A percentile compares a stretch with the other conserved stretches of the same genome.
Evolutionary conservation across 2,797 vertebrate species (phyloP).

Genomic region (Varecia variegata): DNA sequence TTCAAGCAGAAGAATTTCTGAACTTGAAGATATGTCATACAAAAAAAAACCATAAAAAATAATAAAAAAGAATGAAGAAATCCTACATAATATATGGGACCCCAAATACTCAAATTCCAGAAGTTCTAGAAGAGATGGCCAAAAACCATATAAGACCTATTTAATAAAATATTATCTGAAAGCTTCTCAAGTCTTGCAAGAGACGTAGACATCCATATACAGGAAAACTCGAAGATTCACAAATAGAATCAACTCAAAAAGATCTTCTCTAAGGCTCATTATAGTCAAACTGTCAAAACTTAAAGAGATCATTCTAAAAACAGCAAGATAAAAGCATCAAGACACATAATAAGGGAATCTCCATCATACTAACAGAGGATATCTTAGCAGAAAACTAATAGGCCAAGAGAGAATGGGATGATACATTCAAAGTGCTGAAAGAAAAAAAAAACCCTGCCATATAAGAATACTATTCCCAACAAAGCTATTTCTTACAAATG

Average conservation of each 20-base stretch:
- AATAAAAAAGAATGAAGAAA: background rate
- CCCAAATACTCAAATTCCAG: background rate
- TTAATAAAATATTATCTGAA: background rate
- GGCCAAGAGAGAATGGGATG: background rate
- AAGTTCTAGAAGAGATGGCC: background rate
- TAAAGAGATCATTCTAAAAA: background rate
- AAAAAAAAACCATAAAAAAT: background rate
- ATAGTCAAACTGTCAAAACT: background rate
- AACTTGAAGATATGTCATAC: background rate
- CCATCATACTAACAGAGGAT: background rate
- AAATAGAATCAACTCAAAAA: background rate
- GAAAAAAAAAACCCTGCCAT: background rate
- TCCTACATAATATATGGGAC: too few relatives aligned
- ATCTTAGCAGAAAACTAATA: background rate
- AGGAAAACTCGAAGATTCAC: background rate
- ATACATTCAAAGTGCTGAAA: background rate
- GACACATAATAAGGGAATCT: background rate
- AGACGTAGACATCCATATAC: background rate
- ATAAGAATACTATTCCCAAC: background rate
- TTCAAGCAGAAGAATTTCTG: background rate
- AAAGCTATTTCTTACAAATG: background rate
- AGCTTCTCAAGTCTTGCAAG: background rate
- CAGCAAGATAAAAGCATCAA: background rate
- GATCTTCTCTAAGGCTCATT: background rate
- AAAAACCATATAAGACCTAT: background rate